phyloP scores from a whole-genome alignment of 2,797 vertebrate species.

The Cheirogaleus major region DNA sequence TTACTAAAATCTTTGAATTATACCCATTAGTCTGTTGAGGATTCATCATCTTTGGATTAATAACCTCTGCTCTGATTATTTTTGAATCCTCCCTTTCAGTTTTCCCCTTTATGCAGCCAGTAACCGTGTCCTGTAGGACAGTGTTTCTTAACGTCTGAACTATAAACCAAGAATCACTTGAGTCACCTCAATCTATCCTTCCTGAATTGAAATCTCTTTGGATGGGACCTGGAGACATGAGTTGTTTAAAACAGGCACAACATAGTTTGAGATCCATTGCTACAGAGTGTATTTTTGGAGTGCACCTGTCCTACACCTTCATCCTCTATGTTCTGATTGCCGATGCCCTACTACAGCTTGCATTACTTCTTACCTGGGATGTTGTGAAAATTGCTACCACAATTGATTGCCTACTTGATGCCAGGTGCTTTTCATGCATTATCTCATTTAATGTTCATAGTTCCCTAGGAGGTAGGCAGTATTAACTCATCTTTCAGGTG shows the following conservation, averaged over 20 bases:
- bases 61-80: not conserved
- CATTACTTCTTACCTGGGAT: not conserved
- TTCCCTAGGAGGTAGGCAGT: not conserved
- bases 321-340: not conserved
- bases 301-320: not conserved
- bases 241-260: not conserved
- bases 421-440: not conserved
- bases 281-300: not conserved
- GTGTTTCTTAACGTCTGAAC: not conserved
- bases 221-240: not conserved
- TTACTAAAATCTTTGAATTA: not conserved
- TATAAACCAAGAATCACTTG: not conserved
- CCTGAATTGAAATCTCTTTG: not conserved
- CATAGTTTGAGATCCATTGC: not conserved
- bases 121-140: not conserved
- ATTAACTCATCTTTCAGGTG: not conserved
- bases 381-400: not conserved
- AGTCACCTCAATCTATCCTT: not conserved
- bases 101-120: not conserved
- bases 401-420: not conserved
- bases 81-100: not conserved
- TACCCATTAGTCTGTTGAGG: not conserved
- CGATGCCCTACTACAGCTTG: not conserved
- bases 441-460: slow-evolving; percentile 1
- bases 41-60: not conserved